phyloP scores from a whole-genome alignment of 2,797 vertebrate species.

The Gambelia wislizenii region DNA sequence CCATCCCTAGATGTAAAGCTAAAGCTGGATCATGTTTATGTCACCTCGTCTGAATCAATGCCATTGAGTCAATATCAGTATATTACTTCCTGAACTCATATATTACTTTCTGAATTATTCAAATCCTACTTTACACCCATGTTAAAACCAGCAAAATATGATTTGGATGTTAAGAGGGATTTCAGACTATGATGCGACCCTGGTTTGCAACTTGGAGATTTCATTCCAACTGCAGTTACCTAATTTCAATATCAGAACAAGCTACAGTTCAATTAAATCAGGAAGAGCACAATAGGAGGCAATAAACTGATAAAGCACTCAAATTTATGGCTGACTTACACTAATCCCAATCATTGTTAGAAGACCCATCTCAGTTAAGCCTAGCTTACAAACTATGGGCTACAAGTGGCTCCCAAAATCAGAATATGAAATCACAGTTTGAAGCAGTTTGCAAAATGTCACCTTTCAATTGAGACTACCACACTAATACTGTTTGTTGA shows the following conservation, averaged over 20 bases:
- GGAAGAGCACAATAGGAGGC: not conserved
- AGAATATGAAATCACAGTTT: not conserved
- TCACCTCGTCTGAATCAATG: too few relatives aligned
- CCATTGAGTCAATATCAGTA: too few relatives aligned
- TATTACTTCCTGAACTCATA: not conserved
- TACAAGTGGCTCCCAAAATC: not conserved
- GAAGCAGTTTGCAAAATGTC: not conserved
- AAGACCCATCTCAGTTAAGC: not conserved
- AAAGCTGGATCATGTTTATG: too few relatives aligned
- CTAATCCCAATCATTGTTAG: not conserved
- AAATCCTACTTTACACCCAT: not conserved
- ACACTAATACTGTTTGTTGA: not conserved
- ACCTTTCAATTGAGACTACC: not conserved
- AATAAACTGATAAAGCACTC: not conserved
- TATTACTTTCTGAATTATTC: not conserved
- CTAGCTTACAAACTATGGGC: not conserved
- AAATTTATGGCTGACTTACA: not conserved
- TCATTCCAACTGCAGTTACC: not conserved
- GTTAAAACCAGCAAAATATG: not conserved
- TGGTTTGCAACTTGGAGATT: not conserved
- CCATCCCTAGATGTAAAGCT: too few relatives aligned
- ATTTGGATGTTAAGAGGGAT: not conserved
- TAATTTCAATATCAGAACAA: not conserved
- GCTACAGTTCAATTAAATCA: not conserved
- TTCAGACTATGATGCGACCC: not conserved